phyloP scores from a whole-genome alignment of 2,797 vertebrate species.

The Petrocephalus schoutedeni region DNA sequence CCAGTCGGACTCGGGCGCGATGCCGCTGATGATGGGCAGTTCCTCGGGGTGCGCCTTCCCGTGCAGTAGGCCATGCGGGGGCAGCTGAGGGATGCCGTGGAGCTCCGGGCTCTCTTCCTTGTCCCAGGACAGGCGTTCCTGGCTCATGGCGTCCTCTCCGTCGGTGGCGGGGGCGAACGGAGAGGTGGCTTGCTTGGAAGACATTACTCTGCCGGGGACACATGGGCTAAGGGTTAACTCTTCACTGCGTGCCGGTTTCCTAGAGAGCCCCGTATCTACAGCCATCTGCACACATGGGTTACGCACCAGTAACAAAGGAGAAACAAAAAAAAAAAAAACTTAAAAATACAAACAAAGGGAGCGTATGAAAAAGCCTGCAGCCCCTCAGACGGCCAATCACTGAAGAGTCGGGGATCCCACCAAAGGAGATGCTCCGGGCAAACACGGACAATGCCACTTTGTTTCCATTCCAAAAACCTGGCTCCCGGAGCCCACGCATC shows the following conservation, averaged over 20 bases:
- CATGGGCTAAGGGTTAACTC: constrained; percentile 23
- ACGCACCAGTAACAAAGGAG: not conserved
- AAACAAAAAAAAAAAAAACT: not conserved
- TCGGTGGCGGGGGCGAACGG: constrained; percentile 75
- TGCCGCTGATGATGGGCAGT: constrained; percentile 68
- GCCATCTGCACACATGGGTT: not conserved
- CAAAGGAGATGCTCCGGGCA: not conserved
- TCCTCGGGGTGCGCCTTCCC: constrained; percentile 76
- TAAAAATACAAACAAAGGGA: not conserved
- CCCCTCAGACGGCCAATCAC: not conserved
- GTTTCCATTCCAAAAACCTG: not conserved
- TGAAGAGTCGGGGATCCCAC: not conserved
- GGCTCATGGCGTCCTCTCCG: constrained; percentile 76
- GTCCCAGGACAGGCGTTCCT: constrained; percentile 70
- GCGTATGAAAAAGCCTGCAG: not conserved
- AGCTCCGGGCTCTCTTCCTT: constrained; percentile 68
- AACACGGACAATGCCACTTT: constrained; percentile 1
- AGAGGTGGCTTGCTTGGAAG: constrained; percentile 88
- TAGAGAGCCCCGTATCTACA: not conserved
- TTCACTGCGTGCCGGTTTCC: not conserved
- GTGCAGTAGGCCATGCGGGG: constrained; percentile 70
- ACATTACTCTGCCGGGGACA: constrained; percentile 79
- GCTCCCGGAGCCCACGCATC: not conserved
- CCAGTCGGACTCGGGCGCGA: constrained; percentile 78
- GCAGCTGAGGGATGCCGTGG: constrained; percentile 62